Evolutionary conservation across 2,113 vertebrate species (phyloP).

Genomic region (Caranx ignobilis): DNA sequence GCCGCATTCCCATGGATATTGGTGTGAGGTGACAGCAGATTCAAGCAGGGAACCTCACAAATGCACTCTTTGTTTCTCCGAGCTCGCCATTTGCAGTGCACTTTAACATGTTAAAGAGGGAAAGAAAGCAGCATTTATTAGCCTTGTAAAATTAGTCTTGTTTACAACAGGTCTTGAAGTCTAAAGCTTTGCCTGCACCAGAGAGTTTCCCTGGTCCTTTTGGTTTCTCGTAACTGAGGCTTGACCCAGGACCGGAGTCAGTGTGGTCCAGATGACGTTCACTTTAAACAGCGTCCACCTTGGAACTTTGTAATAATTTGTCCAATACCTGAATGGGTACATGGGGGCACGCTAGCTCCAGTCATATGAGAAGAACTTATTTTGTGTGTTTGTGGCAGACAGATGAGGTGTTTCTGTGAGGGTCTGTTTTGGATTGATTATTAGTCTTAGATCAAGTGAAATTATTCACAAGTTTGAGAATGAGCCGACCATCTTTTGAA

Average conservation of each 20-base stretch:
- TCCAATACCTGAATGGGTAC: too few species aligned
- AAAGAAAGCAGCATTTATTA: slow-evolving; percentile 19
- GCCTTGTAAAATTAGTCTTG: slow-evolving; percentile 20
- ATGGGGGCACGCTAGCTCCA: too few species aligned
- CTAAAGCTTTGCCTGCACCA: not conserved
- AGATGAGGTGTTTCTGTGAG: not conserved
- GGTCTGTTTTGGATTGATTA: not conserved
- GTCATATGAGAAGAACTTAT: not conserved
- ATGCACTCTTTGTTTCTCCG: slow-evolving; percentile 33
- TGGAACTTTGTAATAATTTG: too few species aligned
- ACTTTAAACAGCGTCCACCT: not conserved
- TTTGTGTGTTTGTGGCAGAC: too few species aligned
- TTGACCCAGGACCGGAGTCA: not conserved
- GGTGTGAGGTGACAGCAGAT: slow-evolving; percentile 52
- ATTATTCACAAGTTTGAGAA: not conserved
- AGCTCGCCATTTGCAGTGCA: slow-evolving; percentile 13
- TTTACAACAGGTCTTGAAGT: slow-evolving; percentile 2
- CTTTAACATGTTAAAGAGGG: not conserved
- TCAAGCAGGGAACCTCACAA: slow-evolving; percentile 38
- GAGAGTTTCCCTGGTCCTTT: not conserved
- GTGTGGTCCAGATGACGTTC: not conserved
- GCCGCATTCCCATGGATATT: slow-evolving; percentile 45
- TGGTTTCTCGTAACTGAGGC: too few species aligned
- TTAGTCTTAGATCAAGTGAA: not conserved
- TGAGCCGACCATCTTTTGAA: too few species aligned